Percentiles rank a stretch among this genome's conserved stretches.
Evolutionary conservation across 2,888 invertebrate genomes (phyloP).

Genomic region (Oxystoma pomonae): DNA sequence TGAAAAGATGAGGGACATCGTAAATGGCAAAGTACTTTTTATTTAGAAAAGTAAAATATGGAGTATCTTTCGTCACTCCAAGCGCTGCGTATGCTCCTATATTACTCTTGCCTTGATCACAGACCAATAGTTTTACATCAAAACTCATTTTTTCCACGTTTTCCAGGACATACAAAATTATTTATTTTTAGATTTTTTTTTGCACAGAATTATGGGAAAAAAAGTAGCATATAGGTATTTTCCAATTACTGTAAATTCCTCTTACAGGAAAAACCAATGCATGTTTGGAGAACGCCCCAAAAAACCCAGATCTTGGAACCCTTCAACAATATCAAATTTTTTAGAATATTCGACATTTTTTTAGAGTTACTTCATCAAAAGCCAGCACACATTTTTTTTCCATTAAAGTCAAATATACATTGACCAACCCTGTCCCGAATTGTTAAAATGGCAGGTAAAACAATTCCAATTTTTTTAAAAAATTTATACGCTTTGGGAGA

Average conservation of each 20-base stretch:
- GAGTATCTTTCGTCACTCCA: too few species aligned
- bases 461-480: not conserved
- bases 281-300: not conserved
- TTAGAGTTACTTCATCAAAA: conserved; percentile 4
- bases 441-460: not conserved
- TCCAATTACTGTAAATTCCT: conserved; percentile 2
- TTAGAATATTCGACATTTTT: not conserved
- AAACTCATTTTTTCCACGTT: not conserved
- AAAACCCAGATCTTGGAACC: conserved; percentile 2
- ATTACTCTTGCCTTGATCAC: conserved; percentile 3
- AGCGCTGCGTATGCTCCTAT: too few species aligned
- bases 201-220: conserved; percentile 5
- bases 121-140: not conserved
- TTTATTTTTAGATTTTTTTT: not conserved
- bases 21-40: too few species aligned
- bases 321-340: conserved; percentile 2
- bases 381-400: not conserved
- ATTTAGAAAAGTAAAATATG: too few species aligned
- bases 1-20: too few species aligned
- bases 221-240: conserved; percentile 3
- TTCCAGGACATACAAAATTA: not conserved
- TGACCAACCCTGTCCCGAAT: not conserved
- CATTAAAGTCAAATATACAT: not conserved
- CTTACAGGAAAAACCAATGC: conserved; percentile 5
- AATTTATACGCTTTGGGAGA: not conserved